A percentile compares a stretch with the other conserved stretches of the same genome.
Evolutionary conservation across 2,797 vertebrate species (phyloP).

Genomic region (Gorsachius magnificus): DNA sequence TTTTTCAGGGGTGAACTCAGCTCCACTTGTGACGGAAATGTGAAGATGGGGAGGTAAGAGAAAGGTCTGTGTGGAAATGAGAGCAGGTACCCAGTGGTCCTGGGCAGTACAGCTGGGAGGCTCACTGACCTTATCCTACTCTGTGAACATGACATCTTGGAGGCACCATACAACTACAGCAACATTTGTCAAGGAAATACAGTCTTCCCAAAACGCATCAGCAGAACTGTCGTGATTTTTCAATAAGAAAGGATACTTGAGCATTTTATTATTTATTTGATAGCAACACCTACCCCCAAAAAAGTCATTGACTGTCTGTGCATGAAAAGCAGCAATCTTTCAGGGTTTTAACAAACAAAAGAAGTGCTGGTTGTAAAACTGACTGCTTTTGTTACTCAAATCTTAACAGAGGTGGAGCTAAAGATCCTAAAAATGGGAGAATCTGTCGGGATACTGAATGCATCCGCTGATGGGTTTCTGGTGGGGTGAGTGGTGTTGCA

Average conservation of each 20-base stretch:
- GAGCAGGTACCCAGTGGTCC: neutral
- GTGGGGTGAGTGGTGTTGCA: neutral
- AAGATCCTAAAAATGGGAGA: neutral
- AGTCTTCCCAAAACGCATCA: neutral
- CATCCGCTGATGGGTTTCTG: neutral
- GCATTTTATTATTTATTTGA: neutral
- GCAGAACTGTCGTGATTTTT: neutral
- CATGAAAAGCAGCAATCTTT: neutral
- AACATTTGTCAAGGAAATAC: neutral
- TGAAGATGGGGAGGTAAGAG: neutral
- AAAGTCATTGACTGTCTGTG: neutral
- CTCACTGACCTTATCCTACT: neutral
- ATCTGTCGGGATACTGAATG: neutral
- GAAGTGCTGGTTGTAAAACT: neutral
- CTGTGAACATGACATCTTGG: neutral
- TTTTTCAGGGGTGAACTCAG: neutral
- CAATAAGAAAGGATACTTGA: neutral
- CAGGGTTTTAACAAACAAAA: neutral
- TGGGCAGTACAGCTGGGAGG: neutral
- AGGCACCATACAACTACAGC: neutral
- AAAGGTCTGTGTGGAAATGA: neutral
- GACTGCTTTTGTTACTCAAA: neutral
- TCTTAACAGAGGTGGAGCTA: neutral
- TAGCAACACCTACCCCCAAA: neutral
- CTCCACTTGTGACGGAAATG: neutral